Evolutionary conservation across 1,140 invertebrate genomes (phyloP), one percentile per base, ranked within the genome.

Genomic region (Drosophila suzukii): DNA sequence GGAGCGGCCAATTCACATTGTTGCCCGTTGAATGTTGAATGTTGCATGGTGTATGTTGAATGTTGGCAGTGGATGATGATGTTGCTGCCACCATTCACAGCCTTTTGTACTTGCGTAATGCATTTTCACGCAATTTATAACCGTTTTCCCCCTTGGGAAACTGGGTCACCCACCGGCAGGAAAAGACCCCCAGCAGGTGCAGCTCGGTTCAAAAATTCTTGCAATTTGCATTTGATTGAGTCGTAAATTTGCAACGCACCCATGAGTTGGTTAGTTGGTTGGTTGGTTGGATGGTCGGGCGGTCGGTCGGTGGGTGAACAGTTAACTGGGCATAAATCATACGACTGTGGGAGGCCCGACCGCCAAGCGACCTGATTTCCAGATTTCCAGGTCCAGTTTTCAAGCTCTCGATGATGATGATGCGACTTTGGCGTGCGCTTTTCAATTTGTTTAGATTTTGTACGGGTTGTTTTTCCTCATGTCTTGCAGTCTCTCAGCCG

Each of bases 111-210:
- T 86, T 86, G 83, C 83, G 83, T 86, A 86, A 86, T 86, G 83
- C 83, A 88, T 86, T 86, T 86, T 86, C 83, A 86, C 83, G 83
- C 83, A 86, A 86, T 86, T 86, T 86, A 86, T 86, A 83, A 86
- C 83, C 74, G 80, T 86, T 86, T 38, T 34, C 27, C 55, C 47
- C 10, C 46, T 6, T 43, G 41, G 41, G 60, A 50, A 65, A 32
- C 57, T 58, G 54, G 73, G 73, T 60, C 62, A 76, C 30, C 51
- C 24, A n/a, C 27, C 10, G 44, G 34, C 78, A 73, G 58, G 30
- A 51, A 34, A 34, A 51, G 49, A 63, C n/a, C 73, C 76, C 20
- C 53, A 39, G 12, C 41, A 89, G 83, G 83, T 76, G 82, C 43
- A 49, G 41, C 75, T 75, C 56, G 79, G 83, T 62, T 78, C 60